Conservation (phyloP, 1,140 invertebrate genomes). For the Oncopeltus fasciatus region DNA sequence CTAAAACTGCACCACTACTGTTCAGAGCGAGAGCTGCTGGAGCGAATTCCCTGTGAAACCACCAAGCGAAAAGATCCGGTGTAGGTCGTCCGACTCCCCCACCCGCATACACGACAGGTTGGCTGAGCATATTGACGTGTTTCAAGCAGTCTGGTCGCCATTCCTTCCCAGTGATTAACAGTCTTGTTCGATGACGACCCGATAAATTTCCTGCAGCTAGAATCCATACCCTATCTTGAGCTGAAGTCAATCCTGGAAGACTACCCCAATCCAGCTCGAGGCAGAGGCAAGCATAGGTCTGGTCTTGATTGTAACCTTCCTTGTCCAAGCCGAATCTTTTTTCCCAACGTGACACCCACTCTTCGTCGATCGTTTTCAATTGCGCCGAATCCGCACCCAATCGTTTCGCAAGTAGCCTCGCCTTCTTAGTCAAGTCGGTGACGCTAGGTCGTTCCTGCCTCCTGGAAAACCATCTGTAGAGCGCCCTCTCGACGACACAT, state of each 20-base stretch:
- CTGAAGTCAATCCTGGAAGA: conserved; percentile 27
- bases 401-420: conserved; percentile 19
- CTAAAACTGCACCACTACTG: conserved; percentile 31
- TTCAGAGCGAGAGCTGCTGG: conserved; percentile 36
- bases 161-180: conserved; percentile 34
- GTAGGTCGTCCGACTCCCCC: conserved; percentile 35
- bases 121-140: conserved; percentile 38
- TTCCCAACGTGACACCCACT: conserved; percentile 22
- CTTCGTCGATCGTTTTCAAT: conserved; percentile 14
- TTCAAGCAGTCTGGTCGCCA: conserved; percentile 35
- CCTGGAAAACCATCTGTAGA: conserved; percentile 26
- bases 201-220: conserved; percentile 35
- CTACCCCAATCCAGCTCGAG: conserved; percentile 35
- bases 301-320: conserved; percentile 29
- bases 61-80: conserved; percentile 37
- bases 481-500: conserved; percentile 23
- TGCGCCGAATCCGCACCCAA: conserved; percentile 16
- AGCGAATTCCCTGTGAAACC: conserved; percentile 37
- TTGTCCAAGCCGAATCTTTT: conserved; percentile 20
- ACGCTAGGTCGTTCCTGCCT: neutral
- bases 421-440: conserved; percentile 21
- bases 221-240: conserved; percentile 32
- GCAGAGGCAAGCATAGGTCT: conserved; percentile 34
- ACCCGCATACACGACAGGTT: conserved; percentile 38
- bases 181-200: conserved; percentile 34